phyloP scores from a whole-genome alignment of 1,140 invertebrate genomes.

The Lerema accius region DNA sequence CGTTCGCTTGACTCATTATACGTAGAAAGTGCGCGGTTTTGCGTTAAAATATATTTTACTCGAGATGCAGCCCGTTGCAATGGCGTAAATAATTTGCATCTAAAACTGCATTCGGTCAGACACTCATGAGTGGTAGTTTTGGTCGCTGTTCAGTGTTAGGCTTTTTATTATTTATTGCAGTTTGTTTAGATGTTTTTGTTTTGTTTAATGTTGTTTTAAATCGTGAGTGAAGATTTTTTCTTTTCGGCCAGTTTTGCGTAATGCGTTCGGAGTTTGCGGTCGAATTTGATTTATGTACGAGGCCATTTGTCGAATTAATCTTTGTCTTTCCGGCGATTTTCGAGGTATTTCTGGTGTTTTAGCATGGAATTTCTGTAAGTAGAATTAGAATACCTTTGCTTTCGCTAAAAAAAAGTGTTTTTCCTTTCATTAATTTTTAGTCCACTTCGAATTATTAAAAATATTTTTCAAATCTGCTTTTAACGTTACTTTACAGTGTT shows the following conservation, averaged over 20 bases:
- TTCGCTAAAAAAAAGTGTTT: neutral
- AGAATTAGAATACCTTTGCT: slow-evolving; percentile 1
- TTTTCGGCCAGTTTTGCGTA: slow-evolving; percentile 8
- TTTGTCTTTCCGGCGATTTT: neutral
- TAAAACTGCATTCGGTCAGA: slow-evolving; percentile 61
- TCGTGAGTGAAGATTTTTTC: slow-evolving; percentile 30
- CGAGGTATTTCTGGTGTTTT: slow-evolving; percentile 1
- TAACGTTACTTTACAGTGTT: too few species aligned
- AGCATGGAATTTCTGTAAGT: slow-evolving; percentile 14
- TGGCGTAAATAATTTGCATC: slow-evolving; percentile 76
- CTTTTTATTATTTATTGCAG: slow-evolving; percentile 49
- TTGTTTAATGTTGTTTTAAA: slow-evolving; percentile 29
- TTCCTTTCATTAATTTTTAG: neutral
- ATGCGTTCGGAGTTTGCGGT: neutral
- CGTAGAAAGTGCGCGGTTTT: slow-evolving; percentile 28
- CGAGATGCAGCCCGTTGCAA: slow-evolving; percentile 65
- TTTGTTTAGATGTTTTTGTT: slow-evolving; percentile 51
- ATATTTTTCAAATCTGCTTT: neutral
- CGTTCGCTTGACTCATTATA: slow-evolving; percentile 17
- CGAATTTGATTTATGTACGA: neutral
- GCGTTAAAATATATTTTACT: slow-evolving; percentile 44
- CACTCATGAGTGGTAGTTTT: slow-evolving; percentile 74
- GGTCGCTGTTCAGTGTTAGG: slow-evolving; percentile 73
- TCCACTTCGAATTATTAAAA: neutral
- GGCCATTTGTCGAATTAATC: neutral